A percentile compares a stretch with the other conserved stretches of the same genome.
phyloP scores from a whole-genome alignment of 2,888 invertebrate genomes.

The Eupeodes luniger region DNA sequence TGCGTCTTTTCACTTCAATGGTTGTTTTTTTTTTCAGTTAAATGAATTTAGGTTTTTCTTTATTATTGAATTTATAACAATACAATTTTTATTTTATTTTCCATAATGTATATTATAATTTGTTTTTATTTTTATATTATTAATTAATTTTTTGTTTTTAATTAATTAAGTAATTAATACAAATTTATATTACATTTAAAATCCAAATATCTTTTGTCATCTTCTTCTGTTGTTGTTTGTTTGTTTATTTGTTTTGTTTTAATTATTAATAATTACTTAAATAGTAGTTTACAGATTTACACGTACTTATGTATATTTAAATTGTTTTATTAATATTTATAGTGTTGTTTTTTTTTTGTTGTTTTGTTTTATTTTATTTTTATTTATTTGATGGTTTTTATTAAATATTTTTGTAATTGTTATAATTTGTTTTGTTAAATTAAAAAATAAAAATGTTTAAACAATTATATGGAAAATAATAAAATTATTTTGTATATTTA shows the following conservation, averaged over 20 bases:
- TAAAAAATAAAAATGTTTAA: slow-evolving; percentile 36
- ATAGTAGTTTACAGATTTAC: slow-evolving; percentile 76
- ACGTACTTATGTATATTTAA: slow-evolving; percentile 69
- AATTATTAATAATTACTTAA: slow-evolving; percentile 55
- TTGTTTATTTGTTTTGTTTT: slow-evolving; percentile 35
- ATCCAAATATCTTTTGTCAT: slow-evolving; percentile 72
- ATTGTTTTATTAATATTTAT: slow-evolving; percentile 67
- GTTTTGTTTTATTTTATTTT: slow-evolving; percentile 9
- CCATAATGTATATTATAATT: slow-evolving; percentile 68
- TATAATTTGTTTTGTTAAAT: slow-evolving; percentile 43
- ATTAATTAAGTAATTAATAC: slow-evolving; percentile 51
- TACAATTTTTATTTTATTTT: slow-evolving; percentile 69
- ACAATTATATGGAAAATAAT: slow-evolving; percentile 51
- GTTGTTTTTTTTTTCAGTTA: slow-evolving; percentile 48
- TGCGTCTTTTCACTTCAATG: slow-evolving; percentile 63
- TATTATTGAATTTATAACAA: slow-evolving; percentile 77
- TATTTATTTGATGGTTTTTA: slow-evolving; percentile 14
- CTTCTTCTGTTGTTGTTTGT: slow-evolving; percentile 32
- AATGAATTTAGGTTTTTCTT: slow-evolving; percentile 76
- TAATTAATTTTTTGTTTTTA: slow-evolving; percentile 27
- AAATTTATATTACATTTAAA: slow-evolving; percentile 74
- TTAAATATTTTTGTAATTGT: slow-evolving; percentile 56
- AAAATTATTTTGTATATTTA: slow-evolving; percentile 36
- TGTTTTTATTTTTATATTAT: slow-evolving; percentile 19
- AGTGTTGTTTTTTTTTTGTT: slow-evolving; percentile 52